A percentile compares a stretch with the other conserved stretches of the same genome.
These are phyloP conservation scores for Solenopsis invicta DNA, from an alignment of 1,140 invertebrate species.

Conservation along the genomic window DNA sequence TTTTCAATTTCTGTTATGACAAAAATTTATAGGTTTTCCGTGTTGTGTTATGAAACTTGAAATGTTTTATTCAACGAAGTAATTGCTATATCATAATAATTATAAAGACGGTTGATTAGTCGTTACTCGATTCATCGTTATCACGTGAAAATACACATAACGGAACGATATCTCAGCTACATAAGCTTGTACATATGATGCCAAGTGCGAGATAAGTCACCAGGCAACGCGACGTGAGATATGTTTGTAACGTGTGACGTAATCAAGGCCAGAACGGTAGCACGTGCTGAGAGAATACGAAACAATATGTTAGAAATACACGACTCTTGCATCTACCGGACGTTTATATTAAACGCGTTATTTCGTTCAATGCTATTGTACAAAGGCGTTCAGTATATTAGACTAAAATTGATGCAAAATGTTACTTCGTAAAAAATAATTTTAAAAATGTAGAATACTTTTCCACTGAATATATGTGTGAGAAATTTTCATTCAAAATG, in stretches of 20 bases:
- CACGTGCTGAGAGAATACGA: slow-evolving; percentile 49
- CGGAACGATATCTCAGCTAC: slow-evolving; percentile 23
- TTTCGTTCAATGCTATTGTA: neutral
- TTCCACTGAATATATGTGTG: neutral
- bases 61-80: slow-evolving; percentile 6
- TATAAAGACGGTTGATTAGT: neutral
- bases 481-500: neutral
- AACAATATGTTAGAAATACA: slow-evolving; percentile 20
- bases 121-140: slow-evolving; percentile 25
- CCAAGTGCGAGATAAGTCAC: slow-evolving; percentile 19
- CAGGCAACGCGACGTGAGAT: slow-evolving; percentile 29
- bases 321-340: neutral
- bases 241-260: slow-evolving; percentile 35
- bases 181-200: neutral
- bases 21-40: neutral
- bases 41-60: neutral
- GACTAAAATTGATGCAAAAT: neutral
- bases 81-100: neutral
- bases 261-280: slow-evolving; percentile 48
- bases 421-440: neutral
- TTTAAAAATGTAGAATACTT: neutral
- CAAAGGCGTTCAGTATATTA: neutral
- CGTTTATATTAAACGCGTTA: neutral
- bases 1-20: neutral
- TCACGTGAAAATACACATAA: slow-evolving; percentile 9